Evolutionary conservation across 2,888 invertebrate genomes (phyloP), one percentile per base, ranked within the genome.

Genomic region (Drosophila sordidapex): DNA sequence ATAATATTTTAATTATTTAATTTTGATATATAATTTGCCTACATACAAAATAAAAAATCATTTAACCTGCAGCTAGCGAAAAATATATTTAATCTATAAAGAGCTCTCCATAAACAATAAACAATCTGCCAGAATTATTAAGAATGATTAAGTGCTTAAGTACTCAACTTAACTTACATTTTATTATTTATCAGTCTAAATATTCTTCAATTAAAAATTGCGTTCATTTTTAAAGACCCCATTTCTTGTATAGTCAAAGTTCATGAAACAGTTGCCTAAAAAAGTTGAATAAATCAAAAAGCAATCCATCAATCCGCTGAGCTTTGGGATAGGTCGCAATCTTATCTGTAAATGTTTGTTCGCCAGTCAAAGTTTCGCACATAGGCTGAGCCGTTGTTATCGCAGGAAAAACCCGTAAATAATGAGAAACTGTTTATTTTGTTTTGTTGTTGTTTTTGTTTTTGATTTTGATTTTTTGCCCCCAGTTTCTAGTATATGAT

Each of bases 311-410:
- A 46, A 46, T 11, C 49, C 10, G 18, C 15, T 29, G 27, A 51
- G 29, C 18, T 51, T 51, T 51, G 51, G 51, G 51, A 51, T 51
- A 51, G 51, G 51, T 51, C 29, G n/a, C n/a, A n/a, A 51, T 51
- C 51, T 51, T 31, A 51, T 51, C 27, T 11, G 10, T 29, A 11
- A 51, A n/a, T 29, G 21, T 31, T 31, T 29, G 18, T n/a, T n/a
- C 6, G 3, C 18, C 6, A 6, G 51, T 49, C 18, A 5, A 29
- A 49, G 18, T 18, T 49, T 49, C 48, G 18, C 27, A 46, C 13
- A 46, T 25, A 2, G n/a, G n/a, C n/a, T 2, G 10, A 10, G 0
- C 0, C 40, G 21, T 21, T 21, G 10, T 4, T 13, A 21, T 21
- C 21, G 21, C 43, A 7, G 15, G 15, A 25, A 46, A 15, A 46